Evolutionary conservation across 2,797 vertebrate genomes (phyloP).

Genomic region (Chiroxiphia lanceolata): DNA sequence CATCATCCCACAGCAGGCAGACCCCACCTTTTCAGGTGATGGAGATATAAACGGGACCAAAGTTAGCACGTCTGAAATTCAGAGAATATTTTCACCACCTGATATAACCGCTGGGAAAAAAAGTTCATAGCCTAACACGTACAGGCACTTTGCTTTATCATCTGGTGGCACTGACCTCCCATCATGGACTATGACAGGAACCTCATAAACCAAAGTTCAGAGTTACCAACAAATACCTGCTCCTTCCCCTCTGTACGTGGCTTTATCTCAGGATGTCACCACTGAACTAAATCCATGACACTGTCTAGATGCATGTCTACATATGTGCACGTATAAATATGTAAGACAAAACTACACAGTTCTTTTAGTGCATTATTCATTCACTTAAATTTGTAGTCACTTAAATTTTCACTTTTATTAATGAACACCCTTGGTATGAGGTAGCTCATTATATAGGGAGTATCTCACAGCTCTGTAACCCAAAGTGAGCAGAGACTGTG

Average conservation of each 20-base stretch:
- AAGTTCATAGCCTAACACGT: background rate
- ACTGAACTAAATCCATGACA: background rate
- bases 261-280: background rate
- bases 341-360: background rate
- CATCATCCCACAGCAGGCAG: background rate
- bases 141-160: background rate
- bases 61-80: background rate
- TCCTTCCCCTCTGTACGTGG: background rate
- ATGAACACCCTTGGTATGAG: background rate
- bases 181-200: background rate
- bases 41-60: constrained; percentile 23
- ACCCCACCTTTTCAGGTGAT: background rate
- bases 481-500: background rate
- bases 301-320: fast-evolving
- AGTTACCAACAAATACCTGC: background rate
- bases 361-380: background rate
- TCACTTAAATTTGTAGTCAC: background rate
- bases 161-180: background rate
- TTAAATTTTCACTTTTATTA: background rate
- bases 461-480: background rate
- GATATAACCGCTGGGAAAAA: background rate
- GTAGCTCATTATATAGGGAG: background rate
- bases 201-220: constrained; percentile 4
- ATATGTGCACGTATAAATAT: fast-evolving
- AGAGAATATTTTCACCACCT: background rate